Evolutionary conservation across 2,113 vertebrate genomes (phyloP), one percentile per base, ranked within the genome.

Genomic region (Procavia capensis): DNA sequence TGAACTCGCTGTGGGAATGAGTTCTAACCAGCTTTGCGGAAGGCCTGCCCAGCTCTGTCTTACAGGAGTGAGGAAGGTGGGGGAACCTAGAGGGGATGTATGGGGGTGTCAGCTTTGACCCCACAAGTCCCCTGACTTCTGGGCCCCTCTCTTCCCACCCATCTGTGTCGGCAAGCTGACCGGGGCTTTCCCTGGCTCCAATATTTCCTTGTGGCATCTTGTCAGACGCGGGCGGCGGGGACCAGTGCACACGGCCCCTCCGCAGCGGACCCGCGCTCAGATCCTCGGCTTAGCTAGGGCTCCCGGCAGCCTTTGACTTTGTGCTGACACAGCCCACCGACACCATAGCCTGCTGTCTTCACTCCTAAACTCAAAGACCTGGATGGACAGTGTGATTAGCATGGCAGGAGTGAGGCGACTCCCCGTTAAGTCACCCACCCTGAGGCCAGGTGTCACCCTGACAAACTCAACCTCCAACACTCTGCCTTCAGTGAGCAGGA

Each of bases 1-100:
- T 36, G 22, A 6, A 22, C 34, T 57, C 36, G 17, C 50, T 8
- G 20, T 2, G 19, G 34, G 14, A 8, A 25, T 0, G 5, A 6
- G 47, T 11, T 24, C 5, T 80, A 11, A 25, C 22, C 13, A 27
- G 79, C 22, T 24, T 9, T 14, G 1, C 2, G 50, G 50, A 54
- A 54, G 50, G 45, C 79, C 27, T 70, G 66, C 66, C n/a, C n/a
- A 8, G 5, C 66, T 36, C 17, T 20, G 66, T 70, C 66, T 9
- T 70, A 17, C 29, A 27, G 7, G 61, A 16, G 7, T 54, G 45
- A 13, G 5, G 41, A 1, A 75, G 76, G 76, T 19, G 2, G 3
- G 9, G 19, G 31, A 29, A 36, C 34, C 6, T n/a, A 70, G 66
- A 36, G 16, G 20, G 11, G 34, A 68, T 68, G 31, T 68, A 27